Evolutionary conservation across 2,888 invertebrate species (phyloP), one percentile per base, ranked within the genome.

Genomic region (Agriopis leucophaearia): DNA sequence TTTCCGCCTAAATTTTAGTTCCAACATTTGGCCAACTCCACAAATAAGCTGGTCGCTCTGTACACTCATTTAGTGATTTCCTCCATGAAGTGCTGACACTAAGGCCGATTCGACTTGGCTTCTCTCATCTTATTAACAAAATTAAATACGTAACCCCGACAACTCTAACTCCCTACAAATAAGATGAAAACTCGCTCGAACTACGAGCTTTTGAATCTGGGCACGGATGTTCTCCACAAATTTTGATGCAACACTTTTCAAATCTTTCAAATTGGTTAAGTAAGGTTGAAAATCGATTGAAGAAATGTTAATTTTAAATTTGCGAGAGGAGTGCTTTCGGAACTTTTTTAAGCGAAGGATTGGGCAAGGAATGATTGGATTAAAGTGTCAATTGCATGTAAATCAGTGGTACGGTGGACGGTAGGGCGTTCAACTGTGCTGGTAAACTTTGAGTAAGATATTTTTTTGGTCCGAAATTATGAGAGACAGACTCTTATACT

Each of bases 1-100:
- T 13, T n/a, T 35, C 1, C 15, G 5, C 2, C 7, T 27, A 27
- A 42, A n/a, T 27, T 55, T 13, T 42, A 44, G 42, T 27, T 42
- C 54, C 42, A 27, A 9, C 13, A 27, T 12, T 42, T 44, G 7
- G 15, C 42, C 4, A 44, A 1, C 27, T 18, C 55, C 6, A 38
- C 38, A 12, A 38, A 38, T 16, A 38, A 38, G 38, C 16, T 54
- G 10, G 52, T 15, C 38, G 52, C 36, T 27, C 50, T 15, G 38
- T 78, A 77, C 74, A 80, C 84, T 83, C 84, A 84, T 87, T 87
- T 82, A 82, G 77, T 72, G 69, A 78, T 82, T 80, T 78, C 81
- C 78, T 74, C 87, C 90, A 85, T 91, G 88, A 90, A 90, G 90
- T 90, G 92, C 90, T 91, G 93, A 93, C 92, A 91, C 89, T 93